A percentile compares a stretch with the other conserved stretches of the same genome.
These are phyloP conservation scores for Sparidentex hasta DNA, from an alignment of 2,797 vertebrate genomes.

Conservation along the genomic window DNA sequence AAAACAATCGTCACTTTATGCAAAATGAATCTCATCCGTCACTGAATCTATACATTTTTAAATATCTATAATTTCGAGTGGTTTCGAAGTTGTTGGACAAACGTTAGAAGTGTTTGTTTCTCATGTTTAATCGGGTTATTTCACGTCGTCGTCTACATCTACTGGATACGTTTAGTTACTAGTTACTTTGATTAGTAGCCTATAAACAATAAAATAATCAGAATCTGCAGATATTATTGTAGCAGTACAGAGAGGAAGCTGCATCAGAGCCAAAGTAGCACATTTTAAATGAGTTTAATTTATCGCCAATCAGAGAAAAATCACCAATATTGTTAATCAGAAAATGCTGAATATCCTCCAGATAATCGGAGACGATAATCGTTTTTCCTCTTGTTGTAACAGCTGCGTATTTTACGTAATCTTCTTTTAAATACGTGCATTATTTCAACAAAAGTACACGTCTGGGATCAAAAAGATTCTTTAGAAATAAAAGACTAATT, in stretches of 20 bases:
- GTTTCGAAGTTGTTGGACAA: not conserved
- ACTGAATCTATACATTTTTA: not conserved
- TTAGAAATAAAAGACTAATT: not conserved
- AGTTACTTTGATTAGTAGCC: no score
- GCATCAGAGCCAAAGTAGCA: no score
- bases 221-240: no score
- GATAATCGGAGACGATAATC: no score
- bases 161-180: no score
- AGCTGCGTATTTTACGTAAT: not conserved
- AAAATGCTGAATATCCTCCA: no score
- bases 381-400: not conserved
- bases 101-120: not conserved
- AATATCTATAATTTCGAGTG: not conserved
- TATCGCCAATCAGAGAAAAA: no score
- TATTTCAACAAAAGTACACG: not conserved
- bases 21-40: not conserved
- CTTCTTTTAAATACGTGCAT: conserved; percentile 2
- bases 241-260: no score
- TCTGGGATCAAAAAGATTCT: not conserved
- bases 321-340: no score
- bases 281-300: no score
- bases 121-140: no score
- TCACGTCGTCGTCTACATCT: not conserved
- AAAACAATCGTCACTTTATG: not conserved
- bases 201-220: no score